Conservation (phyloP, 1,140 invertebrate genomes). For the Sipha flava region DNA sequence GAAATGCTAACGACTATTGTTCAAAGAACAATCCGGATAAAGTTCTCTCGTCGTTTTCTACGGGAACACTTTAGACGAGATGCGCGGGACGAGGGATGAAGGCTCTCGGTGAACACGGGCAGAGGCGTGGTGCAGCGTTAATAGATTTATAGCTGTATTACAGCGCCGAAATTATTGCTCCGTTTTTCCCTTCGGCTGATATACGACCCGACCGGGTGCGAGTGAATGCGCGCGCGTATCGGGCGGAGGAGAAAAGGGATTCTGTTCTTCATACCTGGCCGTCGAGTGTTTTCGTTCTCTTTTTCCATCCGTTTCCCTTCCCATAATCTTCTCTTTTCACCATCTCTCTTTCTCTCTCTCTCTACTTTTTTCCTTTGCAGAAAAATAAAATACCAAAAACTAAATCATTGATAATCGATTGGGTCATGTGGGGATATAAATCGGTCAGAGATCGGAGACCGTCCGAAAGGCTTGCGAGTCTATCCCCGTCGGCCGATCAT, state of each 20-base stretch:
- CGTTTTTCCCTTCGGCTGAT: conserved; percentile 1
- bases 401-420: conserved; percentile 16
- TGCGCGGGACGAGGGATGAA: too few relatives aligned
- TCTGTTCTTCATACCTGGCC: too few relatives aligned
- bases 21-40: conserved; percentile 31
- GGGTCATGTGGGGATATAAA: conserved; percentile 10
- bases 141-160: conserved; percentile 28
- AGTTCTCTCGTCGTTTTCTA: conserved; percentile 17
- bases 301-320: background rate
- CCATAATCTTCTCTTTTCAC: background rate
- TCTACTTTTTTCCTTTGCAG: background rate
- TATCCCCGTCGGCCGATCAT: conserved; percentile 25
- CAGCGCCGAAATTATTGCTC: conserved; percentile 18
- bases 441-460: background rate
- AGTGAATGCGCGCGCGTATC: background rate
- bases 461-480: background rate
- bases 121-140: background rate
- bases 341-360: background rate
- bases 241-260: too few relatives aligned
- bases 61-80: background rate
- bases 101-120: background rate
- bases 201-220: background rate
- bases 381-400: background rate
- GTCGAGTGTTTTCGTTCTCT: conserved; percentile 16
- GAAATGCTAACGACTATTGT: conserved; percentile 30